A percentile compares a stretch with the other conserved stretches of the same genome.
Conservation (phyloP, 2,113 vertebrate species). For the Galeopterus variegatus region DNA sequence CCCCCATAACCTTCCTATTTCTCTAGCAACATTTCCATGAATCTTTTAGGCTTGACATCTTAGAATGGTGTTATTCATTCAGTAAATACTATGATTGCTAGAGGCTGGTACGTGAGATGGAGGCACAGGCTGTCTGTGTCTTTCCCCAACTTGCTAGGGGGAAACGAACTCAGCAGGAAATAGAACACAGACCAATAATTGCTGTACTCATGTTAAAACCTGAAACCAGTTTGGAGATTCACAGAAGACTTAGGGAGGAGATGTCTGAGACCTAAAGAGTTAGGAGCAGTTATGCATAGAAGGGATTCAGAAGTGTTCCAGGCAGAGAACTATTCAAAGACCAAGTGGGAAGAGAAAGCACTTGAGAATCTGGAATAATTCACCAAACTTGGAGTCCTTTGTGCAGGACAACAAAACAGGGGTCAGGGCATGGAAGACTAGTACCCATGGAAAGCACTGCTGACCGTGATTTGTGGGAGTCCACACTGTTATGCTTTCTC, state of each 20-base stretch:
- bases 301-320: not conserved
- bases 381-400: not conserved
- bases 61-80: not conserved
- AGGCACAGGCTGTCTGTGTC: not conserved
- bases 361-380: slow-evolving; percentile 6
- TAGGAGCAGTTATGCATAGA: not conserved
- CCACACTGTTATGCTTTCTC: not conserved
- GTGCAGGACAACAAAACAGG: not conserved
- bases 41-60: not conserved
- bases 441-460: not conserved
- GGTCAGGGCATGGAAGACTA: not conserved
- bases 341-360: not conserved
- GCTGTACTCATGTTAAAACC: not conserved
- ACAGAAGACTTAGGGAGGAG: not conserved
- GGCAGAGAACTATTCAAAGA: not conserved
- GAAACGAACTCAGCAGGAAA: not conserved
- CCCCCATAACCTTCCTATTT: not conserved
- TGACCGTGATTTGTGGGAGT: not conserved
- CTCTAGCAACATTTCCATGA: not conserved
- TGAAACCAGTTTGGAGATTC: not conserved
- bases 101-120: not conserved
- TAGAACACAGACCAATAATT: not conserved
- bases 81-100: not conserved
- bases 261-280: not conserved
- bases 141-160: not conserved